Conservation (phyloP, 2,888 invertebrate species). For the Andrena bucephala region DNA sequence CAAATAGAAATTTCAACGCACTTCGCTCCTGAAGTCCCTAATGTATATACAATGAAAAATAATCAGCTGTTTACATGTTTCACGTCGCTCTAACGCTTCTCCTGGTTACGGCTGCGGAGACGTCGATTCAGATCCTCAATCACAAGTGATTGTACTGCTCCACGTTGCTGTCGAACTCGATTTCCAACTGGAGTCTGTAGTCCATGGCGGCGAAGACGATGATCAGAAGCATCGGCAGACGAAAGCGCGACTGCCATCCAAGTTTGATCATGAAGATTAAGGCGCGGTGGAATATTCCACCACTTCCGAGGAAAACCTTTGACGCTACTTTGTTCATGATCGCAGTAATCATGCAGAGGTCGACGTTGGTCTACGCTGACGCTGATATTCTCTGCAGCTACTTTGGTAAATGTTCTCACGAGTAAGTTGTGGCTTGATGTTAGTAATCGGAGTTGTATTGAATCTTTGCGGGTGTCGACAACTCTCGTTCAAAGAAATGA, state of each 20-base stretch:
- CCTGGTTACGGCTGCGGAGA: background rate
- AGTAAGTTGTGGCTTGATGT: too few relatives aligned
- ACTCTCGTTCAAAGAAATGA: too few relatives aligned
- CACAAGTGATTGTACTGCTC: constrained; percentile 58
- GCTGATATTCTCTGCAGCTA: background rate
- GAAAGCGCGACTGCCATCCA: constrained; percentile 90
- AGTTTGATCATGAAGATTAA: constrained; percentile 90
- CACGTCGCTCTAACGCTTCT: background rate
- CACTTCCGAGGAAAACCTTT: constrained; percentile 78
- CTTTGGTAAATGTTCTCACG: background rate
- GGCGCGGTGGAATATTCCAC: constrained; percentile 85
- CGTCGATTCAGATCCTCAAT: constrained; percentile 17
- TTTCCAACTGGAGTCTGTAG: constrained; percentile 89
- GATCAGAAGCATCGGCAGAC: constrained; percentile 88
- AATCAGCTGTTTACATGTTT: background rate
- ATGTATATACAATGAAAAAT: constrained; percentile 22
- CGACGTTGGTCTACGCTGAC: background rate
- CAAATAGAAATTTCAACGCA: constrained; percentile 26
- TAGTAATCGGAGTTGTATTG: too few relatives aligned
- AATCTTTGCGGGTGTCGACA: too few relatives aligned
- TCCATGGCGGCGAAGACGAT: constrained; percentile 89
- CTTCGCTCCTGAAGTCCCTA: constrained; percentile 6
- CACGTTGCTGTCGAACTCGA: constrained; percentile 77
- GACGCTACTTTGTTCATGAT: constrained; percentile 68
- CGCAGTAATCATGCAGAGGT: background rate